A percentile compares a stretch with the other conserved stretches of the same genome.
phyloP scores from a whole-genome alignment of 2,113 vertebrate species.

The Pseudorectes ferrugineus region DNA sequence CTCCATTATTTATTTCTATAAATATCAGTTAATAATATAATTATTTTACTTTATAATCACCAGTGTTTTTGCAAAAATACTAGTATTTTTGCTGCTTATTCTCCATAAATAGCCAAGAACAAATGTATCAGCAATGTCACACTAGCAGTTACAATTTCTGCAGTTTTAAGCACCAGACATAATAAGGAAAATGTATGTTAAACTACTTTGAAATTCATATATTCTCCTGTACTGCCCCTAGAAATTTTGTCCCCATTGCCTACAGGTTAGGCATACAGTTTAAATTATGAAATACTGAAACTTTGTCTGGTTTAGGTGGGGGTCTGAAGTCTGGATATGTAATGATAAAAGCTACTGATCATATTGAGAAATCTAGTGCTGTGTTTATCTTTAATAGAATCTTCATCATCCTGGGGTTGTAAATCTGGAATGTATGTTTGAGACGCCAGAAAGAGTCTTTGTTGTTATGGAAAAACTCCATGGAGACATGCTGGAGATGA shows the following conservation, averaged over 20 bases:
- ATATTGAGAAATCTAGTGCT: constrained; percentile 35
- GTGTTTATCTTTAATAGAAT: constrained; percentile 81
- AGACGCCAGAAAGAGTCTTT: constrained; percentile 94
- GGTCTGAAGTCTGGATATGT: not conserved
- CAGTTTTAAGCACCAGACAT: not conserved
- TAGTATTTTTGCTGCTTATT: not conserved
- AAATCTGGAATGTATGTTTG: constrained; percentile 98
- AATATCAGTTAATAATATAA: not conserved
- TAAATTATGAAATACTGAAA: not conserved
- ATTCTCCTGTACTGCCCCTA: not conserved
- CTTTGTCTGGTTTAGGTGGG: not conserved
- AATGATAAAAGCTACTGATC: constrained; percentile 33
- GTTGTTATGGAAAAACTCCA: constrained; percentile 99
- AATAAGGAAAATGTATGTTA: not conserved
- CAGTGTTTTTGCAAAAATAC: not conserved
- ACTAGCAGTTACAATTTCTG: not conserved
- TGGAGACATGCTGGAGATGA: constrained; percentile 99
- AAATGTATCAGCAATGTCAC: not conserved
- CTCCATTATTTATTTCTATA: not conserved
- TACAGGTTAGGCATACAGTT: not conserved
- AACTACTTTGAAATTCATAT: not conserved
- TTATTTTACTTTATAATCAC: not conserved
- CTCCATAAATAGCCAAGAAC: not conserved
- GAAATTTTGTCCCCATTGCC: not conserved
- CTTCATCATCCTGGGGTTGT: constrained; percentile 95